Conservation (phyloP, 2,113 vertebrate genomes). For the Anolis carolinensis region DNA sequence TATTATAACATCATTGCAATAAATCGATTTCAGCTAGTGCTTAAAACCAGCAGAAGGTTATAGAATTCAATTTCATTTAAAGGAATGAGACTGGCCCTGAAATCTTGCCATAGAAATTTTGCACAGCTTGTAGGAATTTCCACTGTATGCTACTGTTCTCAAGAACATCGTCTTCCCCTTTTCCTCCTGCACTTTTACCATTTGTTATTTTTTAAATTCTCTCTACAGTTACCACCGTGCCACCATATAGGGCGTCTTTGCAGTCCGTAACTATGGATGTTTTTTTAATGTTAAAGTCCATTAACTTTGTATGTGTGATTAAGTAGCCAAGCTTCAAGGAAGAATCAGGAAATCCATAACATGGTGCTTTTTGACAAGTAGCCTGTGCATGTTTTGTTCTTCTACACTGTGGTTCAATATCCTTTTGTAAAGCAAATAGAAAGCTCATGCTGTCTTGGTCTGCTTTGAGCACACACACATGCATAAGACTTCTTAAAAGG, state of each 20-base stretch:
- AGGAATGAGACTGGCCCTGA: conserved; percentile 30
- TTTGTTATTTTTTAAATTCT: conserved; percentile 32
- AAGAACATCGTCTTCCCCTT: conserved; percentile 5
- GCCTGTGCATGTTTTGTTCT: background rate
- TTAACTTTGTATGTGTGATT: background rate
- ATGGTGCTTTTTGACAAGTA: background rate
- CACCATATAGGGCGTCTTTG: background rate
- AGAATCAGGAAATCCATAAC: background rate
- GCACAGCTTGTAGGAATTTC: conserved; percentile 40
- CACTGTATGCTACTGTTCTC: conserved; percentile 35
- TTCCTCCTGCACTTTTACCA: conserved; percentile 31
- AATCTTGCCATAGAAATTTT: conserved; percentile 49
- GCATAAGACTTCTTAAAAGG: background rate
- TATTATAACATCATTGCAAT: conserved; percentile 46
- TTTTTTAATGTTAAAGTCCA: conserved; percentile 26
- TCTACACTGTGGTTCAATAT: background rate
- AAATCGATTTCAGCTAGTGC: conserved; percentile 50
- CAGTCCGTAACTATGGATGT: background rate
- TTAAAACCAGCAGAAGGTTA: conserved; percentile 24
- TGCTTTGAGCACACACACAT: background rate
- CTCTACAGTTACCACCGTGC: background rate
- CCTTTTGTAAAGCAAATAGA: conserved; percentile 5
- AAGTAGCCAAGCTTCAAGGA: background rate
- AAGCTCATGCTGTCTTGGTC: background rate
- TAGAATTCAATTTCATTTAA: conserved; percentile 18